A percentile compares a stretch with the other conserved stretches of the same genome.
phyloP scores from a whole-genome alignment of 2,113 vertebrate genomes.

The Eclectus roratus region DNA sequence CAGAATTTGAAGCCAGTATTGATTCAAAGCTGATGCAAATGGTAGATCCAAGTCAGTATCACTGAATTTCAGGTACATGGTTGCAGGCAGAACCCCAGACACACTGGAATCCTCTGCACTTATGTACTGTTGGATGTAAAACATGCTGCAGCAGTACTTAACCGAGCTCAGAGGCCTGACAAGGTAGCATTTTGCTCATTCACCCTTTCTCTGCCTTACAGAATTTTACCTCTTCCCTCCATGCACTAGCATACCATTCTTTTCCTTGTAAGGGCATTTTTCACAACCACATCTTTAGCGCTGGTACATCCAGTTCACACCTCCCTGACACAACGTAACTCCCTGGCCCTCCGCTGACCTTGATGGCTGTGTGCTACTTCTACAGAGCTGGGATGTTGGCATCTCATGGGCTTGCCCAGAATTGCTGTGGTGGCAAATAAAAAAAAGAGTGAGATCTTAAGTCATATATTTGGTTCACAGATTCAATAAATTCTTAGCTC shows the following conservation, averaged over 20 bases:
- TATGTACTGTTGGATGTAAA: neutral
- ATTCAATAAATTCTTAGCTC: neutral
- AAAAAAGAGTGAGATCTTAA: neutral
- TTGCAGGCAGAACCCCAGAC: neutral
- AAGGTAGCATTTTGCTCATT: neutral
- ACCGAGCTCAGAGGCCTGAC: neutral
- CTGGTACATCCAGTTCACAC: neutral
- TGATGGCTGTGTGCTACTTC: neutral
- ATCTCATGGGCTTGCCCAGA: neutral
- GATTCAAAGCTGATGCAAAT: neutral
- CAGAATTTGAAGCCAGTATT: neutral
- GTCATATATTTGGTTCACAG: neutral
- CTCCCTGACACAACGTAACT: neutral
- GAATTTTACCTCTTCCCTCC: neutral
- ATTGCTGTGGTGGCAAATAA: neutral
- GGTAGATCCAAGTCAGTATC: neutral
- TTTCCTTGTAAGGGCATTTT: neutral
- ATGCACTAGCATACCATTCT: rapidly evolving
- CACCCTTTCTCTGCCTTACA: neutral
- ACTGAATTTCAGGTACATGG: neutral
- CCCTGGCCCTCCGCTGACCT: neutral
- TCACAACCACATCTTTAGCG: neutral
- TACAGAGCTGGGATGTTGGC: neutral
- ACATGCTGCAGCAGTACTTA: neutral
- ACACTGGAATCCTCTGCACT: neutral